Base-by-base conservation (phyloP, 2,113 vertebrate genomes). In the Nothobranchius furzeri region DNA sequence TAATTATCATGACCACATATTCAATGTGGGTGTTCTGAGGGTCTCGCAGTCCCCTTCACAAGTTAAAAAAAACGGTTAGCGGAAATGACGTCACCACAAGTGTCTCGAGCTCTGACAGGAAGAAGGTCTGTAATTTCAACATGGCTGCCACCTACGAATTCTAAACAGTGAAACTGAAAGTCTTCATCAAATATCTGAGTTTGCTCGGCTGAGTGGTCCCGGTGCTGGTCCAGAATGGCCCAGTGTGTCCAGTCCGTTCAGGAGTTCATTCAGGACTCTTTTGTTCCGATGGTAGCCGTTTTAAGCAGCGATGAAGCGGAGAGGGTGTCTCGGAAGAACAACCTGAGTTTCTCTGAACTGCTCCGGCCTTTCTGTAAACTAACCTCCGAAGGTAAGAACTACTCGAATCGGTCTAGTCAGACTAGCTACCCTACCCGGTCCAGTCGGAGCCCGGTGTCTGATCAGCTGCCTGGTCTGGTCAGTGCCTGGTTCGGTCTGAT, bases 201-300 rank as follows among this genome's bases (percentile, higher is more conserved):
- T 12, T 9, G 17, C 42, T 10, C 6, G 10, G 12, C 4, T 17
- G 30, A 14, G 13, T 50, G 61, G 3, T 45, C 8, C 35, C 25
- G 35, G 48, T 45, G 7, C 49, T 7, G 36, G 20, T 60, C 64
- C 70, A 85, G 74, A 60, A 99, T 98, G 97, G 96, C 97, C 73
- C 96, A 97, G 86, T 96, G 97, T 60, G 94, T 96, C 17, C 96
- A 98, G 83, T 96, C 96, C 12, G 96, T 98, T 79, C 96, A 97
- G 80, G 97, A 99, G 95, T 96, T 99, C 64, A 93, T 99, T 75
- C 96, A 98, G 91, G 96, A 98, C 90, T 96, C 95, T 36, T 99
- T 99, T 85, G 95, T 96, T 46, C 97, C 97, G 42, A 96, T 94
- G 92, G 95, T 99, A 73, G 96, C 96, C 55, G 95, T 96, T n/a